These are phyloP conservation scores for Oreotrochilus melanogaster DNA, from an alignment of 2,113 vertebrate genomes.

Conservation along the genomic window DNA sequence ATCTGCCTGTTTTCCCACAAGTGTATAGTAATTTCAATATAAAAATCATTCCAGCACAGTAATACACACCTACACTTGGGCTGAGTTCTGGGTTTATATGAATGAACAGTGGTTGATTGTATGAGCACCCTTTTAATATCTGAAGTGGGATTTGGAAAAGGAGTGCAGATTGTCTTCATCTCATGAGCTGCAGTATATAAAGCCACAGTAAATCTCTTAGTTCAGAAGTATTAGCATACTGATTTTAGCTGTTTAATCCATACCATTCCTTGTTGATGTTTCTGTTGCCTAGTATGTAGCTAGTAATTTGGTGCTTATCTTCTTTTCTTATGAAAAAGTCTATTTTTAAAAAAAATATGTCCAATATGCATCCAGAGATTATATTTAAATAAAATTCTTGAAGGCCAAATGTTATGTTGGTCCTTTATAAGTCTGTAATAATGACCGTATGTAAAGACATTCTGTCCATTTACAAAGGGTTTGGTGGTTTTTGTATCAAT, in stretches of 20 bases:
- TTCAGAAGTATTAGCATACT: not conserved
- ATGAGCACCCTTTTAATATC: not conserved
- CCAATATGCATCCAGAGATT: not conserved
- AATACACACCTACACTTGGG: not conserved
- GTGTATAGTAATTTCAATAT: not conserved
- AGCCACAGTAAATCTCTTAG: not conserved
- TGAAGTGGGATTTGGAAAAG: not conserved
- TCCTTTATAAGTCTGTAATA: not conserved
- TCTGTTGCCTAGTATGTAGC: not conserved
- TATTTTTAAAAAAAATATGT: accelerated
- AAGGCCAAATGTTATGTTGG: not conserved
- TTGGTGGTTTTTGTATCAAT: not conserved
- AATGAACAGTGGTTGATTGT: not conserved
- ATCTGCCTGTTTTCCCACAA: not conserved
- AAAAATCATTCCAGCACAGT: not conserved
- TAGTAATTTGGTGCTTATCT: not conserved
- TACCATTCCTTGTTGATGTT: not conserved
- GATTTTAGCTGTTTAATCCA: not conserved
- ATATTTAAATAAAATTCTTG: not conserved
- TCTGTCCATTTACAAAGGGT: not conserved
- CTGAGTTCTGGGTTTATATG: not conserved
- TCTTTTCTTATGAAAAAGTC: not conserved
- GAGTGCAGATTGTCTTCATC: not conserved
- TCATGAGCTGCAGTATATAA: not conserved
- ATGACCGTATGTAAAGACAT: not conserved